Conservation (phyloP, 2,113 vertebrate genomes). For the Sitta europaea region DNA sequence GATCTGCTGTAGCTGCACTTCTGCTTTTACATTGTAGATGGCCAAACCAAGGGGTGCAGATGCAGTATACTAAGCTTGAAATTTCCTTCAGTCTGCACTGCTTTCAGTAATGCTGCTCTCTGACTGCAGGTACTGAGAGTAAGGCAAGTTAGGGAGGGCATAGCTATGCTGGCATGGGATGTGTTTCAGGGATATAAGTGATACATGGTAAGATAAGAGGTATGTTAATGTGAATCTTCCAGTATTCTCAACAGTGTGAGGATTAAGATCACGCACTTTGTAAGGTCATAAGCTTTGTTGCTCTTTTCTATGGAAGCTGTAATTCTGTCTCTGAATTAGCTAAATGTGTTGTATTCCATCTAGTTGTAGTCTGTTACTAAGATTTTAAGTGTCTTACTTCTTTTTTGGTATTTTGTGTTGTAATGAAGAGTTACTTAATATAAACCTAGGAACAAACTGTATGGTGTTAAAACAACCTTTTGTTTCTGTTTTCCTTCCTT, state of each 20-base stretch:
- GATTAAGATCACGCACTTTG: background rate
- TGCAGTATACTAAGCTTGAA: background rate
- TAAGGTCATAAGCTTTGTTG: background rate
- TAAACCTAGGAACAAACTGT: background rate
- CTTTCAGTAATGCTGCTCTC: background rate
- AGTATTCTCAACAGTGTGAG: background rate
- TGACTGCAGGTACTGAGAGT: background rate
- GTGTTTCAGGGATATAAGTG: background rate
- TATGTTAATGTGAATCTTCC: background rate
- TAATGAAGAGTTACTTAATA: background rate
- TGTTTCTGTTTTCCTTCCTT: slow-evolving; percentile 64
- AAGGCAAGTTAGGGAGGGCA: background rate
- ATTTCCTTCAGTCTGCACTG: background rate
- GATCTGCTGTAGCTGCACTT: background rate
- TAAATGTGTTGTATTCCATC: background rate
- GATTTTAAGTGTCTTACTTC: background rate
- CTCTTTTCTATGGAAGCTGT: background rate
- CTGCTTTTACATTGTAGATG: background rate
- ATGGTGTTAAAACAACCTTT: background rate
- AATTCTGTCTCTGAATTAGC: background rate
- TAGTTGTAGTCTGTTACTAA: background rate
- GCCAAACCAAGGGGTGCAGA: background rate
- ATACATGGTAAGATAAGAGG: background rate
- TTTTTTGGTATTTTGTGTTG: background rate
- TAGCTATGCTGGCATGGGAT: background rate